These are phyloP conservation scores for Leptosomus discolor DNA, from an alignment of 2,113 vertebrate genomes.

Conservation along the genomic window DNA sequence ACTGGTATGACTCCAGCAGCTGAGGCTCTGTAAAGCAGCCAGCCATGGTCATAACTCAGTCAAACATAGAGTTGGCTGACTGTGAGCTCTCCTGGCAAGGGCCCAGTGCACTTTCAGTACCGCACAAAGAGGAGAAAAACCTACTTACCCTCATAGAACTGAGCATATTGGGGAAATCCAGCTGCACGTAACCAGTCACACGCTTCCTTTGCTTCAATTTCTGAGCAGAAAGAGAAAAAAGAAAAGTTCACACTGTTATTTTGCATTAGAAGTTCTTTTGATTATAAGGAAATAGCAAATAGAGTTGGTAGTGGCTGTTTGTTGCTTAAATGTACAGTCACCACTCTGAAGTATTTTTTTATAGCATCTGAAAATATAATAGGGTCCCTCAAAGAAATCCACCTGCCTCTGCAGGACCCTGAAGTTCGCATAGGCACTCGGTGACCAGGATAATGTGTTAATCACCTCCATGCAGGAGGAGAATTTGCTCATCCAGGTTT, in stretches of 20 bases:
- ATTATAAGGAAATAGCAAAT: neutral
- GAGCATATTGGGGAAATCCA: slow-evolving; percentile 97
- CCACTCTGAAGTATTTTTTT: neutral
- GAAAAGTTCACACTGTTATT: neutral
- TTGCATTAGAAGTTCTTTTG: neutral
- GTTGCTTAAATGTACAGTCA: neutral
- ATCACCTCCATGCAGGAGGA: neutral
- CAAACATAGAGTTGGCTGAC: neutral
- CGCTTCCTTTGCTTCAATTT: slow-evolving; percentile 95
- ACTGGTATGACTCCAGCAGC: slow-evolving; percentile 19
- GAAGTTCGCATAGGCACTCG: neutral
- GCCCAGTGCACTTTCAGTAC: slow-evolving; percentile 1
- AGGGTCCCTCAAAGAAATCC: neutral
- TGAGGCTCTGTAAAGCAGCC: slow-evolving; percentile 23
- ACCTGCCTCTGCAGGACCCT: neutral
- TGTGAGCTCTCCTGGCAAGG: neutral
- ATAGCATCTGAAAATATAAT: neutral
- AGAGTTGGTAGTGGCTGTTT: neutral
- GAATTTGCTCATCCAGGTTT: neutral
- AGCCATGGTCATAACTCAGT: neutral
- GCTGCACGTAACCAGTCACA: slow-evolving; percentile 97
- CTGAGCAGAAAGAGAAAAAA: slow-evolving; percentile 76
- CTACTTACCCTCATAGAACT: slow-evolving; percentile 91
- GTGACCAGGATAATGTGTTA: neutral
- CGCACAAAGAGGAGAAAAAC: neutral